Evolutionary conservation across 2,113 vertebrate species (phyloP).

Genomic region (Tricholaema leucomelas): DNA sequence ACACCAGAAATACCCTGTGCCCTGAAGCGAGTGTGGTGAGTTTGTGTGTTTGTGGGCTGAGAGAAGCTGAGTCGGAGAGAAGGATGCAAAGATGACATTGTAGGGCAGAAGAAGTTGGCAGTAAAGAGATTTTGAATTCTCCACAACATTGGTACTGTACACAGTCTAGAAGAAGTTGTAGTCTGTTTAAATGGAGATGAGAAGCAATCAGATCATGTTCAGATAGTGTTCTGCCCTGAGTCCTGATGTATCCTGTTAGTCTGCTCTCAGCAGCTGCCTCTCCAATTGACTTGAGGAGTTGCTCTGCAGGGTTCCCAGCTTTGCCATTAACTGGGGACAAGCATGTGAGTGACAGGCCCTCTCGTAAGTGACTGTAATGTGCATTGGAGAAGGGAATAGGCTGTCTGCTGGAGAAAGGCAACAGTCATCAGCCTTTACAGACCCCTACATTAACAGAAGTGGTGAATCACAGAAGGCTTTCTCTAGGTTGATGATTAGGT

Average conservation of each 20-base stretch:
- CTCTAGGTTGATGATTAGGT: background rate
- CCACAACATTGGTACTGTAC: background rate
- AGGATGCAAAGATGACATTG: fast-evolving
- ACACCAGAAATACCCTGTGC: background rate
- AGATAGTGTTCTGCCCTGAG: background rate
- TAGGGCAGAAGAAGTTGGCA: background rate
- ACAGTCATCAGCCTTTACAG: background rate
- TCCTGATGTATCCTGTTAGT: background rate
- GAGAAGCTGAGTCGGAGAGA: background rate
- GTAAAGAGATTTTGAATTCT: constrained; percentile 10
- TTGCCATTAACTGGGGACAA: background rate
- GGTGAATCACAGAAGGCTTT: background rate
- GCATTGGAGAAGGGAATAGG: background rate
- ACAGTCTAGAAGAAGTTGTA: background rate
- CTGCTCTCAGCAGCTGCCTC: background rate
- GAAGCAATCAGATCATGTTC: background rate
- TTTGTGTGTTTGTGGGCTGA: background rate
- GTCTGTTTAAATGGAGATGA: background rate
- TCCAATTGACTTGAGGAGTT: background rate
- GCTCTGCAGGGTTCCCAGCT: background rate
- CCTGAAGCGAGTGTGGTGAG: background rate
- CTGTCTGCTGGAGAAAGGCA: background rate
- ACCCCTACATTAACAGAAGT: background rate
- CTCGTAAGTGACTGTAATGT: background rate
- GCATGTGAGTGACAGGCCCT: background rate